Base-by-base conservation (phyloP, 2,113 vertebrate genomes). In the Hyperopisus bebe region DNA sequence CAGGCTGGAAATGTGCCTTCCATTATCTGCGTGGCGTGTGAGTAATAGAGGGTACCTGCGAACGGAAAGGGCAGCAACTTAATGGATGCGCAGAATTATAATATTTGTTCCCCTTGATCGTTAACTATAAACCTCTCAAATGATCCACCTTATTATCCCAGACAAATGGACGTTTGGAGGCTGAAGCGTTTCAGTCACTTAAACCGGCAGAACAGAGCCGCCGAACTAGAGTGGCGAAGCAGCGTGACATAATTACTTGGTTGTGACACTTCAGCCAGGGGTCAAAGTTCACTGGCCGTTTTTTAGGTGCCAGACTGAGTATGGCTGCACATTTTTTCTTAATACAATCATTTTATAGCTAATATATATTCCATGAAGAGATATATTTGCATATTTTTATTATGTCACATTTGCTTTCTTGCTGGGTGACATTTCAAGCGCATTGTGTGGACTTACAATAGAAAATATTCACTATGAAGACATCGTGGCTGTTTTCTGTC, bases 131-230 rank as follows among this genome's bases (percentile, higher is more conserved):
- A 87, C 50, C 85, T 53, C 85, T 87, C 85, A 39, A 87, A 87
- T 87, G 50, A 50, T 87, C 47, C 85, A 87, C 85, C 48, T 87
- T 87, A 87, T 87, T 87, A 87, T 87, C 85, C n/a, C 48, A 53
- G 85, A 87, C 50, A 87, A 87, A 87, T 87, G 46, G 47, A 35
- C 50, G 27, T 24, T 87, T 87, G 27, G 19, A 6, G 27, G 50
- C 50, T 35, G 48, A 87, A 55, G 47, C 50, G n/a, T 51, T 87
- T 35, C 27, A 19, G 85, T 50, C 50, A 87, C 47, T 51, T 87
- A 87, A 87, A 39, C 17, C 5, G 85, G 50, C 31, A 31, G 8
- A 87, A 6, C 50, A 9, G 7, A 87, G 50, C 47, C 31, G 85
- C 48, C 2, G 50, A 53, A 15, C 85, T 55, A 31, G 31, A 17